Base-by-base conservation (phyloP, 2,888 invertebrate species). In the Melangyna quadrimaculata region DNA sequence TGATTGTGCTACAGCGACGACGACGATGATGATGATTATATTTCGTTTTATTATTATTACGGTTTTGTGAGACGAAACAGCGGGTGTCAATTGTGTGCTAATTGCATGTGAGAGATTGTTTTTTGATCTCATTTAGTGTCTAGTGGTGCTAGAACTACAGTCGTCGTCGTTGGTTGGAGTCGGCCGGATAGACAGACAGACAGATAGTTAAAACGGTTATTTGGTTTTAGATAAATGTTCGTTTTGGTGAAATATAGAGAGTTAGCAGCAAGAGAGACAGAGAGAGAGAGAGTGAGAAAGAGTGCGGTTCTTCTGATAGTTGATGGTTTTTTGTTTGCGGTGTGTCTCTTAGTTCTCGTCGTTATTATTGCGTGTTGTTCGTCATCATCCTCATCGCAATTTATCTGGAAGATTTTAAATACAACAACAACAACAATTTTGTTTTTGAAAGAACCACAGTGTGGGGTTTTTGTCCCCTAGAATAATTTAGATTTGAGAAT, bases 51-150 rank as follows among this genome's bases (percentile, higher is more conserved):
- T 86, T 86, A 86, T 86, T 86, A 86, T 81, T 86, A 81, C 80
- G 77, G 81, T 86, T 86, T 70, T 81, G 86, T 73, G 86, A 86
- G 86, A 73, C 86, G 86, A 73, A 65, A 75, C 81, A 87, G 87
- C 86, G 87, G 87, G 88, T 88, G 88, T 87, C 88, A 88, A 88
- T 88, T 86, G 88, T 87, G 88, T 88, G 88, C 87, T 88, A 88
- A 88, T 88, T 88, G 87, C 86, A 88, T 88, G 82, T 84, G 88
- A 87, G 82, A 87, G 87, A 87, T 87, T 88, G 81, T 87, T 88
- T 67, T 87, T 87, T 82, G 87, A 87, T 87, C 88, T 82, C 82
- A 87, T 87, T 87, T 65, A 19, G 45, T 65, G 65, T 63, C 40
- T 74, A 70, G 74, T 79, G 74, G 74, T 84, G 75, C 86, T 27